These are phyloP conservation scores for Phalangium opilio DNA, from an alignment of 2,888 invertebrate species.

Conservation along the genomic window DNA sequence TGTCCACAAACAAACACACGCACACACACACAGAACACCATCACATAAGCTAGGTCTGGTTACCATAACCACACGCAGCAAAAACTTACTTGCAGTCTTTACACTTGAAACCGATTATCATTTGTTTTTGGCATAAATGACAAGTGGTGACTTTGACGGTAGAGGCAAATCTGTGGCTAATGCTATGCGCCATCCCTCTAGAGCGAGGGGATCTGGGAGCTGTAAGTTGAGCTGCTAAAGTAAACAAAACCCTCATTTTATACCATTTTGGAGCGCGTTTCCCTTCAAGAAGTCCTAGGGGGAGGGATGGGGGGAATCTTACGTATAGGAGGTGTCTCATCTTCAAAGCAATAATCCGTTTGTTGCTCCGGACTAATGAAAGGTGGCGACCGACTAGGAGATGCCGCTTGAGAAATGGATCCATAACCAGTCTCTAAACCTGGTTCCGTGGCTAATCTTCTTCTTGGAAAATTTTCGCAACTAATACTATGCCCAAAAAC, in stretches of 20 bases:
- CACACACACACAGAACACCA: no score
- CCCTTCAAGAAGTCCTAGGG: no score
- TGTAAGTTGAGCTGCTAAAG: conserved; percentile 8
- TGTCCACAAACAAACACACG: no score
- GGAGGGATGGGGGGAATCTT: no score
- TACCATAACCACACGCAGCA: no score
- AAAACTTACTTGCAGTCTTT: conserved; percentile 73
- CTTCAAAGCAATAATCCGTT: conserved; percentile 17
- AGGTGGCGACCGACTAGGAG: conserved; percentile 30
- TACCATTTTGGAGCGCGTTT: no score
- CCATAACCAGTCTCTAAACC: conserved; percentile 25
- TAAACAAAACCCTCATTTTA: no score
- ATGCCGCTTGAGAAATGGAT: conserved; percentile 27
- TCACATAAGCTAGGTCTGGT: no score
- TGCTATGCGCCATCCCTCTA: conserved; percentile 66
- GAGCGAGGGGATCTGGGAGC: conserved; percentile 54
- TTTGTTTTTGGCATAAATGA: conserved; percentile 74
- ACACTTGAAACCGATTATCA: conserved; percentile 61
- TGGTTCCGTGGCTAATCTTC: conserved; percentile 19
- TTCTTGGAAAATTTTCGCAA: conserved; percentile 19
- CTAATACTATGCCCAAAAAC: conserved; percentile 5
- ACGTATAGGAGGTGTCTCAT: conserved; percentile 14
- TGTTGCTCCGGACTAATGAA: conserved; percentile 21
- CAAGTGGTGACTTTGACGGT: conserved; percentile 53
- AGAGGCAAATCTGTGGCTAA: conserved; percentile 47